Base-by-base conservation (phyloP, 2,888 invertebrate species). In the Marronus borbonicus region DNA sequence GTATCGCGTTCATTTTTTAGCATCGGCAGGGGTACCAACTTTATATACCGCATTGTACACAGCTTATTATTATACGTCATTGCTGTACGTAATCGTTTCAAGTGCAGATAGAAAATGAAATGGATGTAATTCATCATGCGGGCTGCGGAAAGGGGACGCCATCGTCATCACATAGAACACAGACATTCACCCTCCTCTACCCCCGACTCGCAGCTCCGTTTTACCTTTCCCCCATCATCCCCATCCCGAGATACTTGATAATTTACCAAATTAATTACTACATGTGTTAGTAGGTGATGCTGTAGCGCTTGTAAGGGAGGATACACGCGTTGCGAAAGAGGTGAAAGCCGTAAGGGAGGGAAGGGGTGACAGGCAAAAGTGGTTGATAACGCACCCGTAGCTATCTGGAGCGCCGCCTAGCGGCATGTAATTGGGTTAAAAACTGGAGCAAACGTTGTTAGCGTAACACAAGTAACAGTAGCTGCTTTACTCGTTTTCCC, bases 251-350 rank as follows among this genome's bases (percentile, higher is more conserved):
- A 12, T 50, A 68, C 68, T 68, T 68, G 68, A 68, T 68, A 68
- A 68, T 68, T 68, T 68, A 68, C 50, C 68, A 68, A 68, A 68
- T 68, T 68, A 68, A 68, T 68, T 68, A 68, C 68, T 68, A 68
- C 68, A 68, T 68, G 68, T 68, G 68, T 68, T 44, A 44, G 44
- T 44, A 44, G 44, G 44, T 44, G 44, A 44, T 8, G 44, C 8
- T 44, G 12, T 44, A 44, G 44, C 44, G 44, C 44, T 8, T 12
- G 8, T 44, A 8, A 8, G 24, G 60, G 60, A 24, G n/a, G 1
- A 2, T 44, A 7, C 44, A 44, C 12, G 44, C 44, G 8, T 36
- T 62, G 62, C 31, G 62, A 31, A 62, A 12, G 44, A 44, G 8
- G 44, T 12, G 44, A 12, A 44, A 44, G 8, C 44, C 44, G 44